A percentile compares a stretch with the other conserved stretches of the same genome.
Conservation (phyloP, 1,140 invertebrate species). For the Drosophila fuyamai region DNA sequence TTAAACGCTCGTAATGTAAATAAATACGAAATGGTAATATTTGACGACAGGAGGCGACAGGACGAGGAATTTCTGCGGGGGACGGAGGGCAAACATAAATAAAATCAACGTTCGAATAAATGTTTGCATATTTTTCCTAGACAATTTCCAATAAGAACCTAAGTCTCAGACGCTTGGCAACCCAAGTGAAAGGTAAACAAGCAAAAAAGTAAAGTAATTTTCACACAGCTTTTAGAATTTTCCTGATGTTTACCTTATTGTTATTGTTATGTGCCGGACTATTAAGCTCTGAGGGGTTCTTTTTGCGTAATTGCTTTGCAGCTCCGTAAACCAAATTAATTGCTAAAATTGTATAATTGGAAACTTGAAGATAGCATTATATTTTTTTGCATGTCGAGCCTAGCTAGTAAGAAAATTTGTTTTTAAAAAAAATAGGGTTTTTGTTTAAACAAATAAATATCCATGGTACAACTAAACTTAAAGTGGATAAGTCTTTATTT, state of each 20-base stretch:
- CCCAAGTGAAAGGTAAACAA: conserved; percentile 50
- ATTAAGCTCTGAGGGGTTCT: conserved; percentile 36
- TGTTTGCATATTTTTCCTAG: conserved; percentile 81
- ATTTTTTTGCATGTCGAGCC: neutral
- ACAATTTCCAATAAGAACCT: conserved; percentile 66
- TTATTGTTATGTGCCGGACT: conserved; percentile 49
- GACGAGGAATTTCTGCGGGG: neutral
- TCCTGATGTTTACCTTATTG: conserved; percentile 34
- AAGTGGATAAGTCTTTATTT: conserved; percentile 1
- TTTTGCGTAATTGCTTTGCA: conserved; percentile 41
- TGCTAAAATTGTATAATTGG: conserved; percentile 43
- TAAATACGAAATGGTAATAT: conserved; percentile 80
- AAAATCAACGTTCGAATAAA: conserved; percentile 82
- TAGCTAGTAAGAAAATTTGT: neutral
- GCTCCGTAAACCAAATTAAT: conserved; percentile 47
- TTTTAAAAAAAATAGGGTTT: neutral
- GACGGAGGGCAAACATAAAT: conserved; percentile 57
- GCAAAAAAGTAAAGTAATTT: conserved; percentile 46
- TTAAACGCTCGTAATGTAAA: conserved; percentile 78
- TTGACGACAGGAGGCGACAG: conserved; percentile 28
- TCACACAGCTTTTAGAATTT: conserved; percentile 15
- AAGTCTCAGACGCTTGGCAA: conserved; percentile 7
- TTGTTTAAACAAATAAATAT: conserved; percentile 20
- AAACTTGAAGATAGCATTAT: conserved; percentile 19
- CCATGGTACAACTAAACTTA: neutral